phyloP scores from a whole-genome alignment of 2,113 vertebrate species.

The Psilopogon haemacephalus region DNA sequence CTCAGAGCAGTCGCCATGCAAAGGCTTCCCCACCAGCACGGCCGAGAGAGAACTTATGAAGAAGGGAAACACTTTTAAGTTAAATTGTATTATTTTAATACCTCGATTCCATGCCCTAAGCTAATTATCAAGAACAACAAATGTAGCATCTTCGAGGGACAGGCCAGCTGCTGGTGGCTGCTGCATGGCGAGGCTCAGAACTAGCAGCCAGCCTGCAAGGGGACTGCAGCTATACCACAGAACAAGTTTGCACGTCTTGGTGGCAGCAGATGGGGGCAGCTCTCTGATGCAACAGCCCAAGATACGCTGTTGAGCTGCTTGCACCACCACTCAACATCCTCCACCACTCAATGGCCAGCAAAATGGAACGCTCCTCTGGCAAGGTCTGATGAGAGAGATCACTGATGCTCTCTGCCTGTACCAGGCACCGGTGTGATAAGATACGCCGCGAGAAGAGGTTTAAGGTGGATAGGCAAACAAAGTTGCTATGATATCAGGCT shows the following conservation, averaged over 20 bases:
- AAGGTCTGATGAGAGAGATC: background rate
- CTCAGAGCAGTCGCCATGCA: background rate
- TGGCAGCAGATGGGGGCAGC: background rate
- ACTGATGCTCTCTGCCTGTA: background rate
- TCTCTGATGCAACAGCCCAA: background rate
- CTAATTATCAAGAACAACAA: background rate
- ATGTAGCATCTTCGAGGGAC: slow-evolving; percentile 9
- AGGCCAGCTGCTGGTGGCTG: background rate
- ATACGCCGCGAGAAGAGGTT: background rate
- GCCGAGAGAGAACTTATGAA: slow-evolving; percentile 33
- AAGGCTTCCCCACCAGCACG: background rate
- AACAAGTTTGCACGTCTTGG: background rate
- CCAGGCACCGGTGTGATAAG: slow-evolving; percentile 32
- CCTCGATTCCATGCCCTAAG: background rate
- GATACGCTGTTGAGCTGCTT: background rate
- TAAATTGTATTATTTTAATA: background rate
- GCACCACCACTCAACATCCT: background rate
- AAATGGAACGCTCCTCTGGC: background rate
- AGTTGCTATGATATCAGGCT: slow-evolving; percentile 8
- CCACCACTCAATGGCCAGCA: background rate
- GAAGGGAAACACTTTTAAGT: background rate
- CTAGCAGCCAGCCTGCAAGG: background rate
- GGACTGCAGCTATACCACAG: background rate
- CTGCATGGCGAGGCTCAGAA: background rate
- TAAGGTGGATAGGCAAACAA: slow-evolving; percentile 21